Evolutionary conservation across 2,797 vertebrate species (phyloP), one percentile per base, ranked within the genome.

Genomic region (Smutsia temminckii): DNA sequence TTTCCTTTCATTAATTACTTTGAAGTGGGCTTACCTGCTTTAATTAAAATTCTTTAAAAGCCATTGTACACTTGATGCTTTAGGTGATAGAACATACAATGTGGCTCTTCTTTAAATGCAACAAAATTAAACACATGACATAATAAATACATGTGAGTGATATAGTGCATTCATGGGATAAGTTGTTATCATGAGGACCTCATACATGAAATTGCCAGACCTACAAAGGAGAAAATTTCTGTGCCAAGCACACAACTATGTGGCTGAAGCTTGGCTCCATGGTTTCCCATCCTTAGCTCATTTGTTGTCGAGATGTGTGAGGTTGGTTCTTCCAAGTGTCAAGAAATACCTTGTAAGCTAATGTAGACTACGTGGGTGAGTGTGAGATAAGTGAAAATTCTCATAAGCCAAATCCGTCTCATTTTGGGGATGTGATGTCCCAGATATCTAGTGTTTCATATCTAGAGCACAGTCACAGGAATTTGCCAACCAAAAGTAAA

Each of bases 401-500:
- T 81, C 34, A 13, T n/a, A 71, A 87, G 46, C 21, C 16, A 80
- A 20, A 55, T 85, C 34, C 55, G 21, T 91, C 32, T 91, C 29
- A 89, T 59, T 92, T 91, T 57, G 8, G 79, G 55, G 16, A n/a
- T 85, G 2, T 51, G 20, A 46, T 83, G 8, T 72, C 64, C 40
- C 29, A 68, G 25, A 42, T 46, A 29, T 27, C 13, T 74, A 32
- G 16, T 53, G 12, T 81, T 9, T 86, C 10, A 49, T 0, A n/a
- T 81, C 32, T 63, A 57, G 20, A 89, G 53, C 51, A 57, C 12
- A 68, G 53, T 86, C 68, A 90, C 8, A 42, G 57, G 85, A 64
- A 59, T 72, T 89, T 74, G 46, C 37, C n/a, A 96, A 25, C 12
- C 51, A 68, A 37, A 83, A 95, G 29, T 79, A 79, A 72, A 81